phyloP scores from a whole-genome alignment of 1,140 invertebrate species.

The Platyscapa corneri region DNA sequence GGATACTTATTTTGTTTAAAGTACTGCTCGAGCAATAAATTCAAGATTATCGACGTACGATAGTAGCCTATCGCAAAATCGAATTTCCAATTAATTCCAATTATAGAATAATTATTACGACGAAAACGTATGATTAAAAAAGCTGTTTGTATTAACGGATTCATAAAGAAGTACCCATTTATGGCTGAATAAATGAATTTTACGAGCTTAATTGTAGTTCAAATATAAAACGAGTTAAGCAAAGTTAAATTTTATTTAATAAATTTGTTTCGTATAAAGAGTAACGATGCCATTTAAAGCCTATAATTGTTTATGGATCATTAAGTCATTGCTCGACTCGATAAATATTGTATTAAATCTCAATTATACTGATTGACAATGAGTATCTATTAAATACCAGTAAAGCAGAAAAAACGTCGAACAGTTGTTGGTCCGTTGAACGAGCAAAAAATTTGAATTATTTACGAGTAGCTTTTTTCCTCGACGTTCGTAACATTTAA shows the following conservation, averaged over 20 bases:
- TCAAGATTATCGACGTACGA: neutral
- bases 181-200: too few species aligned
- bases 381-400: neutral
- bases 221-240: too few species aligned
- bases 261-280: too few species aligned
- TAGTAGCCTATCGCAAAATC: neutral
- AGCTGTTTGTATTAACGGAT: neutral
- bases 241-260: too few species aligned
- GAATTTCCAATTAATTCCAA: neutral
- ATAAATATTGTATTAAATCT: neutral
- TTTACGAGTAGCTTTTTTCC: neutral
- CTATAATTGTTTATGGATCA: neutral
- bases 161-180: neutral
- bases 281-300: neutral
- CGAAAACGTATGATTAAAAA: neutral
- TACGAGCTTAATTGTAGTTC: too few species aligned
- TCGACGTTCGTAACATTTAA: neutral
- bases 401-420: neutral
- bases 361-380: neutral
- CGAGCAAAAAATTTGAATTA: neutral
- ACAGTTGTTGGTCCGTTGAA: neutral
- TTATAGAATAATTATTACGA: neutral
- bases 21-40: neutral
- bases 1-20: neutral
- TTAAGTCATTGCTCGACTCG: neutral